A percentile compares a stretch with the other conserved stretches of the same genome.
phyloP scores from a whole-genome alignment of 2,888 invertebrate genomes.

The Cephus sareptanus region DNA sequence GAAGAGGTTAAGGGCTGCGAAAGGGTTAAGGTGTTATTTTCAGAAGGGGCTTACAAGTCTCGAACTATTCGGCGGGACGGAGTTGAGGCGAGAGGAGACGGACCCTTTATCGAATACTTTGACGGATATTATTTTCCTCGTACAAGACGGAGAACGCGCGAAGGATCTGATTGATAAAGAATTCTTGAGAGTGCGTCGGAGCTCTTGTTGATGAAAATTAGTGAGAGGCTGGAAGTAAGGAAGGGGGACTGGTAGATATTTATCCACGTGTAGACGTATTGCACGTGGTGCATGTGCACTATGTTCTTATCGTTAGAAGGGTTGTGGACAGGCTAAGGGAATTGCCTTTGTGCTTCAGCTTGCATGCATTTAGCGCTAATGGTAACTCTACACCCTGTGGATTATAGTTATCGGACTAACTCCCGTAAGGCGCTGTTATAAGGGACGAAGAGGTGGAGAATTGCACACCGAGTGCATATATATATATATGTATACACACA shows the following conservation, averaged over 20 bases:
- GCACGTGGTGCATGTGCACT: not conserved
- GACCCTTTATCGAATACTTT: not conserved
- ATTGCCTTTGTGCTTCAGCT: constrained; percentile 45
- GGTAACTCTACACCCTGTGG: constrained; percentile 39
- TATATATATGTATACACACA: not conserved
- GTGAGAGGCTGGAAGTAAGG: not conserved
- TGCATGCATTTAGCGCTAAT: constrained; percentile 46
- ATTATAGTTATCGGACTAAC: constrained; percentile 34
- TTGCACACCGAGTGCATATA: not conserved
- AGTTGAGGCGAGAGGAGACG: too few relatives aligned
- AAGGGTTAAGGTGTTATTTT: not conserved
- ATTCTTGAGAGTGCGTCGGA: not conserved
- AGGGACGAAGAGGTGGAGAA: not conserved
- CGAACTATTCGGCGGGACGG: not conserved
- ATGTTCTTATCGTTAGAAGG: not conserved
- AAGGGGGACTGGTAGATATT: not conserved
- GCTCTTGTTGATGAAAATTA: not conserved
- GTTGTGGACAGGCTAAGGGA: constrained; percentile 27
- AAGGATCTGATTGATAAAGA: not conserved
- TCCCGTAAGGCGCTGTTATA: not conserved
- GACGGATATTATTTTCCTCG: not conserved
- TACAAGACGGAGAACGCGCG: not conserved
- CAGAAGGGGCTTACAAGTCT: not conserved
- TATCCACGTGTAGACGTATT: not conserved
- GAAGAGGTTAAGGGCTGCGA: not conserved